Percentiles rank a stretch among this genome's conserved stretches.
Evolutionary conservation across 1,140 invertebrate genomes (phyloP).

Genomic region (Bombus cullumanus): DNA sequence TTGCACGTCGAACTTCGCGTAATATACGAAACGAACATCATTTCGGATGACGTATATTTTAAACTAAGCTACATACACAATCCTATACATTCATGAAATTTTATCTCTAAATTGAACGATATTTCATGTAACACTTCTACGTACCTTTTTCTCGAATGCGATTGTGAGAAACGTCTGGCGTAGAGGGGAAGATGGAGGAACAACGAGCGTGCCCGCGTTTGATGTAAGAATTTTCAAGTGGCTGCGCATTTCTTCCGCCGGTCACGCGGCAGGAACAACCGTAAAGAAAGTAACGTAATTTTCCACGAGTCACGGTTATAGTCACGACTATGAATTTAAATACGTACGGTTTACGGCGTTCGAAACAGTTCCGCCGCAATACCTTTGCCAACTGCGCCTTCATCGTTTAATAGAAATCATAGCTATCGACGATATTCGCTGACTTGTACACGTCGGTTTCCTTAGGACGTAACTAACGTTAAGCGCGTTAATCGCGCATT

Average conservation of each 20-base stretch:
- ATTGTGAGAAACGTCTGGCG: neutral
- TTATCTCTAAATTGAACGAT: neutral
- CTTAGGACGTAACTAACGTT: neutral
- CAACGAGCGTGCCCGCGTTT: neutral
- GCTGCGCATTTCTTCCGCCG: neutral
- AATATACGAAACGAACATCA: neutral
- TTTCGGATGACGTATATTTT: neutral
- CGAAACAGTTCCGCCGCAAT: constrained; percentile 17
- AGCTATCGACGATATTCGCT: neutral
- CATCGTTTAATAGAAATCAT: constrained; percentile 4
- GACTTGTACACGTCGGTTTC: neutral
- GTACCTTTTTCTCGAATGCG: neutral
- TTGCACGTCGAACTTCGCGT: neutral
- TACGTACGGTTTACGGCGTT: constrained; percentile 10
- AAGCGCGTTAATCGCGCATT: neutral
- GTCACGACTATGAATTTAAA: constrained; percentile 34
- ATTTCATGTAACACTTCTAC: neutral
- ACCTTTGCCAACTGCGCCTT: constrained; percentile 57
- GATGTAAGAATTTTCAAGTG: neutral
- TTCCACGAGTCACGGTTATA: constrained; percentile 38
- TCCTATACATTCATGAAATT: too few species aligned
- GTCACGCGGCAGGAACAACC: constrained; percentile 20
- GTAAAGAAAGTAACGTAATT: constrained; percentile 46
- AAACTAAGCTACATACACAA: too few species aligned
- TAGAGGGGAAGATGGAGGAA: neutral